A percentile compares a stretch with the other conserved stretches of the same genome.
These are phyloP conservation scores for Eumerus sabulonum DNA, from an alignment of 2,888 invertebrate genomes.

Conservation along the genomic window DNA sequence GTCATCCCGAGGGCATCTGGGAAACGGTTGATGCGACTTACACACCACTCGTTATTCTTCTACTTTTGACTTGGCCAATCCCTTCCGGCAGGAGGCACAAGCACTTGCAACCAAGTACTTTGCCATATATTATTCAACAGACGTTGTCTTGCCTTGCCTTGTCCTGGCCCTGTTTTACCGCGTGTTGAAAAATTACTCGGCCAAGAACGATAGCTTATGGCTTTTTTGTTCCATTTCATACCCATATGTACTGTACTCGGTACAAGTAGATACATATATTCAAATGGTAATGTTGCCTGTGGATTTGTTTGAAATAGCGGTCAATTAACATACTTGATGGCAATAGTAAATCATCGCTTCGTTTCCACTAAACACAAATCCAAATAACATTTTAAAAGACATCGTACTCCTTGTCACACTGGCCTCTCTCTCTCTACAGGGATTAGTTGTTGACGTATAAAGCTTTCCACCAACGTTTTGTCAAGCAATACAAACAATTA, in stretches of 20 bases:
- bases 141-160: slow-evolving; percentile 20
- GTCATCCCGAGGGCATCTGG: slow-evolving; percentile 48
- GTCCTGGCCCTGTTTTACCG: slow-evolving; percentile 2
- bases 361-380: slow-evolving; percentile 9
- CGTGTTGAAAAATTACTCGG: not conserved
- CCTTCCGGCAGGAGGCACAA: slow-evolving; percentile 13
- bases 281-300: slow-evolving; percentile 27
- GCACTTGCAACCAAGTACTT: slow-evolving; percentile 54
- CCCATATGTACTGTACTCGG: too few relatives aligned
- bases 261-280: slow-evolving; percentile 23
- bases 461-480: slow-evolving; percentile 21
- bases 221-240: too few relatives aligned
- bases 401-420: not conserved
- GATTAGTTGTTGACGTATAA: slow-evolving; percentile 38
- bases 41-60: slow-evolving; percentile 8
- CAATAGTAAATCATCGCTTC: slow-evolving; percentile 41
- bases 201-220: not conserved
- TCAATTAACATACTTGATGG: slow-evolving; percentile 62
- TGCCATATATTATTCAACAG: slow-evolving; percentile 49
- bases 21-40: slow-evolving; percentile 44
- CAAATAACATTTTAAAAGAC: slow-evolving; percentile 31
- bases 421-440: slow-evolving; percentile 43
- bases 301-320: slow-evolving; percentile 40
- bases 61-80: too few relatives aligned
- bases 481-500: slow-evolving; percentile 45